A percentile compares a stretch with the other conserved stretches of the same genome.
phyloP scores from a whole-genome alignment of 2,888 invertebrate species.

The Laspeyria flexula region DNA sequence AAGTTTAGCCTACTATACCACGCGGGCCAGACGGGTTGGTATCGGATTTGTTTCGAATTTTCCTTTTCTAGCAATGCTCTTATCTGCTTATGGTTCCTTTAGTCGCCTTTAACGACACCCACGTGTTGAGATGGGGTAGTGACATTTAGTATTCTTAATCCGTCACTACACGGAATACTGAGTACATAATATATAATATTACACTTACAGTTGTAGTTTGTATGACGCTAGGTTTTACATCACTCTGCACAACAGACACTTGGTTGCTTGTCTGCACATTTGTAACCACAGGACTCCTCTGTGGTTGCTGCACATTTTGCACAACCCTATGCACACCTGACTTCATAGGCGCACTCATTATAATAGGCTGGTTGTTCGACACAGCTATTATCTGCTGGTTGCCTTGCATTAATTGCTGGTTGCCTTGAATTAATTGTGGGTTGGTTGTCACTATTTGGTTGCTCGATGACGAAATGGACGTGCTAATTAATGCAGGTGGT shows the following conservation, averaged over 20 bases:
- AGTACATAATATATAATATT: too few relatives aligned
- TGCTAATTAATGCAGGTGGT: constrained; percentile 71
- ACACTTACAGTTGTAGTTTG: constrained; percentile 60
- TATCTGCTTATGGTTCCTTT: too few relatives aligned
- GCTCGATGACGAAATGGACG: constrained; percentile 59
- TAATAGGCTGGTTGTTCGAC: constrained; percentile 75
- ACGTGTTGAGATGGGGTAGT: too few relatives aligned
- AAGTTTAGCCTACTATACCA: too few relatives aligned
- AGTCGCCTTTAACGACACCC: too few relatives aligned
- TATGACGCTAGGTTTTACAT: constrained; percentile 63
- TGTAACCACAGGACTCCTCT: constrained; percentile 59
- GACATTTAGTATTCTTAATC: too few relatives aligned
- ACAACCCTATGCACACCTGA: constrained; percentile 66
- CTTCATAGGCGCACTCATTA: constrained; percentile 73
- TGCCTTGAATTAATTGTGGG: constrained; percentile 56
- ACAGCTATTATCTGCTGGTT: constrained; percentile 75
- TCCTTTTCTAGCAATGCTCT: too few relatives aligned
- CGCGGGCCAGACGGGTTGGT: too few relatives aligned
- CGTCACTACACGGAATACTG: too few relatives aligned
- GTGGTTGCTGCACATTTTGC: constrained; percentile 66
- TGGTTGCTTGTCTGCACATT: constrained; percentile 49
- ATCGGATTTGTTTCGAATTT: too few relatives aligned
- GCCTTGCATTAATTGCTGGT: constrained; percentile 65
- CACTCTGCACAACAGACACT: constrained; percentile 48
- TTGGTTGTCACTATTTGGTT: constrained; percentile 59